Base-by-base conservation (phyloP, 1,140 invertebrate species). In the Calephelis nemesis region DNA sequence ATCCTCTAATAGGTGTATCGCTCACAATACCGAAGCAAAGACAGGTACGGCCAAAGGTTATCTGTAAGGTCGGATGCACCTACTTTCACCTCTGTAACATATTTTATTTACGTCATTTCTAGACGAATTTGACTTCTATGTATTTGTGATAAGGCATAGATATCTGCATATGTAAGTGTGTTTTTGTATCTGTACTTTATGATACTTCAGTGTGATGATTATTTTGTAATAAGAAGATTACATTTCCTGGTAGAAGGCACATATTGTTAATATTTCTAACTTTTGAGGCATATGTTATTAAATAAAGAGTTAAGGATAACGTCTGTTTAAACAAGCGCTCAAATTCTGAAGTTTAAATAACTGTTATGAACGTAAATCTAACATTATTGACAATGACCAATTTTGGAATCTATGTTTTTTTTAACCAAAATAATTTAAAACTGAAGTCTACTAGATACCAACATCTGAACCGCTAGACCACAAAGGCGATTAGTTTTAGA, bases 1-100 rank as follows among this genome's bases (percentile, higher is more conserved):
- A 30, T 72, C 72, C 70, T 63, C 75, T 76, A 76, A 76, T 76
- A 76, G 75, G 75, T 74, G 75, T 70, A 76, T 76, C 75, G 72
- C 72, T 76, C 70, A 76, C 75, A 76, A 76, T 76, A 70, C 70
- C 70, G 70, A 69, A 68, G 69, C 75, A 72, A 72, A 68, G 75
- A 76, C 75, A 76, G 75, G 72, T 76, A 63, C 66, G 68, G 72
- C 63, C 72, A 74, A 74, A 76, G 75, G 75, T 70, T 74, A 76
- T 74, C 72, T 70, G 54, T 65, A 54, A 42, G 67, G 40, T 73
- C 68, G 72, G 75, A 76, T 76, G 75, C 71, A 69, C 72, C 70
- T 76, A 76, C 75, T 76, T 76, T 76, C 74, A 76, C 74, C 72
- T 75, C 68, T 63, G 62, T 68, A 74, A 72, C 52, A 72, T 70